A percentile compares a stretch with the other conserved stretches of the same genome.
These are phyloP conservation scores for Morus bassanus DNA, from an alignment of 2,797 vertebrate genomes.

Conservation along the genomic window DNA sequence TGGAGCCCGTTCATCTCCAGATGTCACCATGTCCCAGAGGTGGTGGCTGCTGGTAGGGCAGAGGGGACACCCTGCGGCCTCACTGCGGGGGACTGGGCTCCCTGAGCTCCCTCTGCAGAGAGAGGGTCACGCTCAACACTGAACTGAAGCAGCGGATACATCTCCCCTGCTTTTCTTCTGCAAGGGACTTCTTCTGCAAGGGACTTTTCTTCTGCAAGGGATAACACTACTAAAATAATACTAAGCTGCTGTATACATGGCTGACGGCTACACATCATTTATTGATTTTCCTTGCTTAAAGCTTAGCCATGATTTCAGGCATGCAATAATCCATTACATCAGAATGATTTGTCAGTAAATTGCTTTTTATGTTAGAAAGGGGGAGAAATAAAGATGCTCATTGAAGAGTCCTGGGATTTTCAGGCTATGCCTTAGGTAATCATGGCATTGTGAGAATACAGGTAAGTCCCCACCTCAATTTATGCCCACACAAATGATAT, in stretches of 20 bases:
- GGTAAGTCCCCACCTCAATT: not conserved
- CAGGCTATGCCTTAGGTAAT: not conserved
- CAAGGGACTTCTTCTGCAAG: too few relatives aligned
- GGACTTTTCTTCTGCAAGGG: not conserved
- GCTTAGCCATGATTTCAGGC: constrained; percentile 23
- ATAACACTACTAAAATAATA: not conserved
- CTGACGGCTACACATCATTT: not conserved
- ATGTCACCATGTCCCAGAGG: not conserved
- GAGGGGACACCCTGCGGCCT: not conserved
- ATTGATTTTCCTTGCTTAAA: constrained; percentile 31
- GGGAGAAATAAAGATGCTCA: not conserved
- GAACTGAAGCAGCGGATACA: not conserved
- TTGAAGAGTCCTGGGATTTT: not conserved
- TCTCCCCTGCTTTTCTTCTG: not conserved
- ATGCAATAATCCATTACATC: not conserved
- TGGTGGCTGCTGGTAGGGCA: not conserved
- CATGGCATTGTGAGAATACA: not conserved
- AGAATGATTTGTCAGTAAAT: constrained; percentile 16
- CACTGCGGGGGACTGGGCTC: not conserved
- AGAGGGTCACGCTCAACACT: not conserved
- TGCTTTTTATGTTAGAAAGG: constrained; percentile 23
- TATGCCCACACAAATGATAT: not conserved
- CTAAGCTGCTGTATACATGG: not conserved
- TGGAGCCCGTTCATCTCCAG: accelerated
- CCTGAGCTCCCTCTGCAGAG: not conserved